Percentiles rank a stretch among this genome's conserved stretches.
Evolutionary conservation across 2,888 invertebrate genomes (phyloP).

Genomic region (Tigriopus californicus): DNA sequence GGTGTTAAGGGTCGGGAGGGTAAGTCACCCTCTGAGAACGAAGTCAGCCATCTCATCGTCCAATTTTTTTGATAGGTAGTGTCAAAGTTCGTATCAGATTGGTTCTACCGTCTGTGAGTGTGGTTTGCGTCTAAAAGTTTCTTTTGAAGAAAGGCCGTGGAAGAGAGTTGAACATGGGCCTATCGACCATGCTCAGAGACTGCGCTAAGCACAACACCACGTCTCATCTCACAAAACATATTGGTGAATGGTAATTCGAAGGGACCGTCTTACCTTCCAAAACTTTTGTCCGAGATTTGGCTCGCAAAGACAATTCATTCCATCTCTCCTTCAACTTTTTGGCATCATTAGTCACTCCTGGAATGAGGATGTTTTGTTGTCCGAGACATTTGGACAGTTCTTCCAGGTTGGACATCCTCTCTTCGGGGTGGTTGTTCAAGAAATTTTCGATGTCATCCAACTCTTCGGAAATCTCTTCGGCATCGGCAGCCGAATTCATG

Average conservation of each 20-base stretch:
- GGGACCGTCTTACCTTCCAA: slow-evolving; percentile 3
- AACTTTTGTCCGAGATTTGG: slow-evolving; percentile 1
- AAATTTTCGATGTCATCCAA: slow-evolving; percentile 69
- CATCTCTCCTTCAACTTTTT: slow-evolving; percentile 42
- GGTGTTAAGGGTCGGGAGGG: too few species aligned
- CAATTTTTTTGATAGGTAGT: not conserved
- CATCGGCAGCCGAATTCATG: slow-evolving; percentile 52
- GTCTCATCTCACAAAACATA: too few species aligned
- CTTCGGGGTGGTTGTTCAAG: slow-evolving; percentile 49
- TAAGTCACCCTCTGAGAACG: not conserved
- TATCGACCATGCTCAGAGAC: too few species aligned
- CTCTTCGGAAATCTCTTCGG: slow-evolving; percentile 78
- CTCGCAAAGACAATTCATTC: slow-evolving; percentile 35
- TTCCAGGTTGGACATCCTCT: slow-evolving; percentile 49
- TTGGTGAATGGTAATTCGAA: too few species aligned
- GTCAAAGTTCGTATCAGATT: too few species aligned
- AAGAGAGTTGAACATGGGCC: too few species aligned
- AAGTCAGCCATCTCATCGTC: not conserved
- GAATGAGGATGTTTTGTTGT: slow-evolving; percentile 52
- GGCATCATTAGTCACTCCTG: slow-evolving; percentile 44
- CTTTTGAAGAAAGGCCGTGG: too few species aligned
- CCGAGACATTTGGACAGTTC: slow-evolving; percentile 52
- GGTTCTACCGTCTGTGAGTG: too few species aligned
- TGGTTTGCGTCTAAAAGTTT: too few species aligned
- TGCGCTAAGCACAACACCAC: too few species aligned